Conservation (phyloP, 2,797 vertebrate species). For the Spea hammondii region DNA sequence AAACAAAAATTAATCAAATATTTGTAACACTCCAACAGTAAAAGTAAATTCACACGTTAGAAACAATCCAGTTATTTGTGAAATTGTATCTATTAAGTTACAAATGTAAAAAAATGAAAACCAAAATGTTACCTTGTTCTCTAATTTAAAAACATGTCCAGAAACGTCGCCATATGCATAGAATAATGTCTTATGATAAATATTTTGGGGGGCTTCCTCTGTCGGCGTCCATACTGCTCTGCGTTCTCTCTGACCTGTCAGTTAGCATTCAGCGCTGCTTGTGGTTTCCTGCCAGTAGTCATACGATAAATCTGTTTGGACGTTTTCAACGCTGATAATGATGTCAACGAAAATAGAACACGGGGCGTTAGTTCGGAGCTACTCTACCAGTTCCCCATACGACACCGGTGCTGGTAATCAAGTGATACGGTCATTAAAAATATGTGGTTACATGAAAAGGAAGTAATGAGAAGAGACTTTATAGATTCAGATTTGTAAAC, state of each 20-base stretch:
- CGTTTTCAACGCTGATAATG: not conserved
- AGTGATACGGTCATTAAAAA: no score
- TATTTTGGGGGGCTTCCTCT: not conserved
- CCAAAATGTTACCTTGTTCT: slow-evolving; percentile 14
- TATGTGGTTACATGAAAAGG: no score
- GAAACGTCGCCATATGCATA: not conserved
- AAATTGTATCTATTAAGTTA: not conserved
- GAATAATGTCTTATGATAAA: not conserved
- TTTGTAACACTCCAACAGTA: no score
- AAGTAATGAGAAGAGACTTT: no score
- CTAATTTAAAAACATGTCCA: slow-evolving; percentile 16
- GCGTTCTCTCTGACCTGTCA: slow-evolving; percentile 13
- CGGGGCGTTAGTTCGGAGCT: not conserved
- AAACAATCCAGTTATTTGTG: no score
- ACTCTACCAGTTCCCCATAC: no score
- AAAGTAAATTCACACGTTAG: no score
- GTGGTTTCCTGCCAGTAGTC: slow-evolving; percentile 37
- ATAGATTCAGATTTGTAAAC: no score
- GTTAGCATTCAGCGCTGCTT: slow-evolving; percentile 10
- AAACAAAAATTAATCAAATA: no score
- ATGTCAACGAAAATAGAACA: slow-evolving; percentile 26
- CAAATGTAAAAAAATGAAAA: not conserved
- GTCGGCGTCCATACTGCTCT: not conserved
- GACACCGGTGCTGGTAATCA: no score
- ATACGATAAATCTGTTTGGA: slow-evolving; percentile 25